A percentile compares a stretch with the other conserved stretches of the same genome.
phyloP scores from a whole-genome alignment of 30 jellyfish, hydroid and myxozoan genomes.

The Cassiopea andromeda region DNA sequence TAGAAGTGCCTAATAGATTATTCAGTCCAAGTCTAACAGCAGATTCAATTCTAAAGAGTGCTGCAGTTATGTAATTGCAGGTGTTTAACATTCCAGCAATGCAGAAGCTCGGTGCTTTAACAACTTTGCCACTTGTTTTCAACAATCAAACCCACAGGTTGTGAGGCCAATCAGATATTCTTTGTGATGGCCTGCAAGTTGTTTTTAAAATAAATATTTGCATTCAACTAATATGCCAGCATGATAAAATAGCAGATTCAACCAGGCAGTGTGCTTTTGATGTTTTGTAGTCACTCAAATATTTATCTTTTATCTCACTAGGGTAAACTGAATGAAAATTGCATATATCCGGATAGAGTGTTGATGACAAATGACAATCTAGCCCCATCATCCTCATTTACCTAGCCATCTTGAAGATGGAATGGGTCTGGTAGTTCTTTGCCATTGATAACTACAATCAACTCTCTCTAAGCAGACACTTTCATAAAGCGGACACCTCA shows the following conservation, averaged over 20 bases:
- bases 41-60: constrained; percentile 15
- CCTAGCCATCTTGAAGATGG: background rate
- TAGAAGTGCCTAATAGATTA: constrained; percentile 11
- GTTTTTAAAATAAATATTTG: constrained; percentile 10
- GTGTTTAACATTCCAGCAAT: background rate
- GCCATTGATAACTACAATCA: background rate
- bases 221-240: constrained; percentile 23
- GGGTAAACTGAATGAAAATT: constrained; percentile 30
- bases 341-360: constrained; percentile 35
- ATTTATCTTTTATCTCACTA: constrained; percentile 8
- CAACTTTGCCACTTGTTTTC: constrained; percentile 13
- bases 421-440: background rate
- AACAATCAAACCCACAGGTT: constrained; percentile 1
- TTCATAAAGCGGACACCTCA: too few relatives aligned
- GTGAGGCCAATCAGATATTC: constrained; percentile 2
- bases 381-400: constrained; percentile 26
- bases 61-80: background rate
- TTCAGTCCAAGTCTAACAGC: constrained; percentile 24
- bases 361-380: constrained; percentile 45
- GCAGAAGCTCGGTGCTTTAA: background rate
- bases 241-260: constrained; percentile 8
- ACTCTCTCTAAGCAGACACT: too few relatives aligned
- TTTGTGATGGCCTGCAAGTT: constrained; percentile 39
- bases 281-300: constrained; percentile 29
- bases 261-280: constrained; percentile 28